Evolutionary conservation across 2,888 invertebrate genomes (phyloP).

Genomic region (Lacanobia wlatinum): DNA sequence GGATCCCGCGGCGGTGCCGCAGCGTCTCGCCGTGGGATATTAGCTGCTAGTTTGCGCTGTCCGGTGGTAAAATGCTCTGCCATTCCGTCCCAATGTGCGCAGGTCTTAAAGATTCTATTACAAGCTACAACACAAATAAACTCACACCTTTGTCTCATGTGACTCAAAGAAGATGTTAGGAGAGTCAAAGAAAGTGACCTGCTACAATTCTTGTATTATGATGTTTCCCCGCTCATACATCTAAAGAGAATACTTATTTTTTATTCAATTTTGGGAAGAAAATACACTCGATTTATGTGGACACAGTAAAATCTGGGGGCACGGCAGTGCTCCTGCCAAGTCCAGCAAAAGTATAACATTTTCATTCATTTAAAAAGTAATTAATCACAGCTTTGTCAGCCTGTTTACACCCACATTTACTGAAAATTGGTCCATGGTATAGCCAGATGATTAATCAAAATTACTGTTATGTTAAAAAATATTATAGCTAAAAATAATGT

Average conservation of each 20-base stretch:
- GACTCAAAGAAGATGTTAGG: too few species aligned
- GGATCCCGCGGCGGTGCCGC: too few species aligned
- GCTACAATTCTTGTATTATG: too few species aligned
- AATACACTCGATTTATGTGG: neutral
- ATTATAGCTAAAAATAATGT: slow-evolving; percentile 1
- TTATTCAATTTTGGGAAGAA: neutral
- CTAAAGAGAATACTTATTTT: neutral
- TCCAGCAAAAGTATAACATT: neutral
- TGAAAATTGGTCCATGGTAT: neutral
- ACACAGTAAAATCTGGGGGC: too few species aligned
- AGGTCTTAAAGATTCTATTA: neutral
- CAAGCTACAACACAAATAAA: neutral
- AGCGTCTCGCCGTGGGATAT: too few species aligned
- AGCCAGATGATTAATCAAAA: neutral
- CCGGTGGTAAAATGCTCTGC: too few species aligned
- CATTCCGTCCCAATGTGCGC: too few species aligned
- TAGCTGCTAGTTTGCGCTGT: too few species aligned
- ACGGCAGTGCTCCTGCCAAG: too few species aligned
- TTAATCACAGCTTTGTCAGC: neutral
- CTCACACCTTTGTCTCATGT: neutral
- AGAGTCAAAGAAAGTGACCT: too few species aligned
- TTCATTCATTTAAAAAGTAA: neutral
- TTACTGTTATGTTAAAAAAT: neutral
- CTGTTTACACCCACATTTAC: neutral
- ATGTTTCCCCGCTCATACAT: neutral